Evolutionary conservation across 2,797 vertebrate genomes (phyloP), one percentile per base, ranked within the genome.

Genomic region (Zenarchopterus dispar): DNA sequence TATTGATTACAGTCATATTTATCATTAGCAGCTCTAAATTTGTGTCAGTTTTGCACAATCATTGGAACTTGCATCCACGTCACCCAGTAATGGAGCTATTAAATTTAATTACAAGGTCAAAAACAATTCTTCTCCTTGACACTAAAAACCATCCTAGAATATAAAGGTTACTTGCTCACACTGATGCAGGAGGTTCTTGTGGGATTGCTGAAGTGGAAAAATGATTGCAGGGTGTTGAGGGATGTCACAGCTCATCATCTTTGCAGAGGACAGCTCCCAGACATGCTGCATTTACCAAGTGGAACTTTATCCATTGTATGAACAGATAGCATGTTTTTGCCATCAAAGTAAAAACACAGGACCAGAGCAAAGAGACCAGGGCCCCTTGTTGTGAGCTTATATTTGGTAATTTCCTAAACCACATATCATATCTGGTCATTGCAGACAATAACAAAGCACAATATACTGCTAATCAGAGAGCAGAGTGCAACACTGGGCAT

Each of bases 171-270:
- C 46, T 45, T 24, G 15, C 67, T 77, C 46, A 67, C 21, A 59
- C 24, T 61, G 52, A 73, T 62, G 42, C 50, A 45, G 61, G 55
- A 75, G 54, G 70, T 39, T 75, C 57, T 63, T 77, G 77, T 62
- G 48, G 26, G 17, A 55, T 19, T 66, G 73, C 51, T 70, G 64
- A 79, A 78, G 79, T 82, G 65, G 79, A 84, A 82, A 82, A 74
- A 72, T 51, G 23, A 73, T 69, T 80, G 73, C 52, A 43, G 71
- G 63, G 69, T 75, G 54, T 63, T 64, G 64, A 67, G 67, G 73
- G 62, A 73, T 72, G 73, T 73, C 61, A 49, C 43, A 33, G 62
- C 67, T 78, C 49, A 53, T 67, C 51, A 61, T 78, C 67, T 85
- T 71, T 78, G 50, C 28, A 63, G 62, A 41, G 56, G 47, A 73